Base-by-base conservation (phyloP, 2,797 vertebrate genomes). In the Scyliorhinus canicula region DNA sequence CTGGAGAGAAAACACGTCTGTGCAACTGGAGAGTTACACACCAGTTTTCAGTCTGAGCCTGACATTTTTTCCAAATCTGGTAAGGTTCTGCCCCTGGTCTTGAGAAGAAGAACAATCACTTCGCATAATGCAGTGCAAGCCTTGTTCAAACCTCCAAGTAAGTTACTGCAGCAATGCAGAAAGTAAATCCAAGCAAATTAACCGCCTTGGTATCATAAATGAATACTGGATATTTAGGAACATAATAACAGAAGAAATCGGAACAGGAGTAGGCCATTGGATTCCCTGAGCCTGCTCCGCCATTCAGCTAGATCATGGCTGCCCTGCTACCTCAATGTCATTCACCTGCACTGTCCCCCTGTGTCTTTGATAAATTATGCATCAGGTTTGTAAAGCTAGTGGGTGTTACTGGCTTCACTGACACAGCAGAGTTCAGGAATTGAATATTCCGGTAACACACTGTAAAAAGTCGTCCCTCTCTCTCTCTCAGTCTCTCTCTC, bases 401-500 rank as follows among this genome's bases (percentile, higher is more conserved):
- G 82, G 7, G 28, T 31, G 50, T 24, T 57, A 28, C 35, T 88
- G 52, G 85, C 28, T 55, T 86, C 84, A 52, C 50, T 31, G 12
- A 88, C 52, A 57, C 85, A 88, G 31, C 50, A 35, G 50, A 55
- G 85, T 16, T 35, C 28, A 35, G 55, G 12, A 57, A 57, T 55
- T 88, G 52, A 88, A 57, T 57, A 57, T 88, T n/a, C 85, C 57
- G 85, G 12, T 57, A 88, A 57, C 28, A 55, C 85, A 88, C 85
- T 57, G 3, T 35, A 55, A 55, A 88, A 52, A 88, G 52, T 88
- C 50, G 31, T 52, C n/a, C n/a, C n/a, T n/a, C n/a, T n/a, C n/a
- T n/a, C n/a, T 85, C 82, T 84, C 82, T 84, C 44, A n/a, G n/a
- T 52, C 84, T 86, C 84, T 86, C 84, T 86, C 84, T 86, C 84